Evolutionary conservation across 2,888 invertebrate genomes (phyloP).

Genomic region (Parapristionchus giblindavisi): DNA sequence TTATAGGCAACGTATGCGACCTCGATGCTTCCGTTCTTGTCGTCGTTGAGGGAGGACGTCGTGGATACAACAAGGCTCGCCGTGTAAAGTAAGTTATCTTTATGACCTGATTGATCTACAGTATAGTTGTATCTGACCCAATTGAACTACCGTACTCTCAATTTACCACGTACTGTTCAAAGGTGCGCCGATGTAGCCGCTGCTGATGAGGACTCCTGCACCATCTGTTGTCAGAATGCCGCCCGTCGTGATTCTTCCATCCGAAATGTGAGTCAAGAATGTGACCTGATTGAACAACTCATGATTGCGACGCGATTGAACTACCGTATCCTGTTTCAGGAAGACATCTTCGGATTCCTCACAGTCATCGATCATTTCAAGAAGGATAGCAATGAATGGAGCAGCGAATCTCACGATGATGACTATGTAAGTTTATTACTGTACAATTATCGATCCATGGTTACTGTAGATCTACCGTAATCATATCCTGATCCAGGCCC

Average conservation of each 20-base stretch:
- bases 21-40: conserved; percentile 58
- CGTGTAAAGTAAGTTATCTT: conserved; percentile 48
- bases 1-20: conserved; percentile 59
- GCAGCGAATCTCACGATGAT: conserved; percentile 12
- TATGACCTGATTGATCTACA: no score
- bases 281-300: background rate
- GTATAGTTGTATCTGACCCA: no score
- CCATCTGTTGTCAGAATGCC: conserved; percentile 58
- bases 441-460: background rate
- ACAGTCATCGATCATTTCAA: conserved; percentile 14
- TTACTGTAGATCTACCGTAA: conserved; percentile 3
- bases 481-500: background rate
- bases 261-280: conserved; percentile 45
- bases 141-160: no score
- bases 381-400: background rate
- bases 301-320: background rate
- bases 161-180: background rate
- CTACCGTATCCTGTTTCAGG: background rate
- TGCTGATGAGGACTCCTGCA: conserved; percentile 58
- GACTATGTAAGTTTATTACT: conserved; percentile 20
- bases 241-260: conserved; percentile 52
- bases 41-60: conserved; percentile 46
- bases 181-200: conserved; percentile 56
- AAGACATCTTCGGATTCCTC: conserved; percentile 30
- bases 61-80: conserved; percentile 50